These are phyloP conservation scores for Hylomyscus alleni DNA, from an alignment of 2,797 vertebrate species.

Conservation along the genomic window DNA sequence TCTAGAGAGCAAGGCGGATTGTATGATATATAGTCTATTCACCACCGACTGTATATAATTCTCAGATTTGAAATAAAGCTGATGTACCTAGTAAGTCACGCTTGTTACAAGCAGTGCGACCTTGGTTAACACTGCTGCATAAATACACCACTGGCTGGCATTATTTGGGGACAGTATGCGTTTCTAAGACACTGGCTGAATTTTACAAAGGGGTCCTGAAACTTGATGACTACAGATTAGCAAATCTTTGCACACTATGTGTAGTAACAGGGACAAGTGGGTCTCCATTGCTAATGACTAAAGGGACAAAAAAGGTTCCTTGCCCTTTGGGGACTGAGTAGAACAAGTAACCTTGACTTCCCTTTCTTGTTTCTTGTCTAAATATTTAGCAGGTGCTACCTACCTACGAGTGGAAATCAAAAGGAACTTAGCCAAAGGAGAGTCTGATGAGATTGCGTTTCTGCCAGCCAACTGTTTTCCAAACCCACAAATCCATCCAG, in stretches of 20 bases:
- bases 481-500: background rate
- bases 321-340: background rate
- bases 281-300: background rate
- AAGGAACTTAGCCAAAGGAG: slow-evolving; percentile 25
- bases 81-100: slow-evolving; percentile 42
- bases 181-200: slow-evolving; percentile 23
- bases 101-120: slow-evolving; percentile 51
- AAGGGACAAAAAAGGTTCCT: slow-evolving; percentile 28
- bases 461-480: slow-evolving; percentile 6
- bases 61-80: slow-evolving; percentile 63
- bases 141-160: slow-evolving; percentile 3
- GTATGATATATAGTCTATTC: slow-evolving; percentile 73
- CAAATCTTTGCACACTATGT: slow-evolving; percentile 34
- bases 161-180: background rate
- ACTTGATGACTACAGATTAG: slow-evolving; percentile 9
- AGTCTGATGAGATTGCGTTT: background rate
- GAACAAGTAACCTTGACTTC: background rate
- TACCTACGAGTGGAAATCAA: slow-evolving; percentile 27
- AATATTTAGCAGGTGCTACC: slow-evolving; percentile 32
- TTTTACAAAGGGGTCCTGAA: slow-evolving; percentile 33
- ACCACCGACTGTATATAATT: slow-evolving; percentile 68
- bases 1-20: slow-evolving; percentile 78
- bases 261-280: background rate
- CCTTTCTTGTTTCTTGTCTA: background rate
- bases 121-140: slow-evolving; percentile 26